Percentiles rank a stretch among this genome's conserved stretches.
Evolutionary conservation across 2,888 invertebrate species (phyloP).

Genomic region (Cheiracanthium punctorium): DNA sequence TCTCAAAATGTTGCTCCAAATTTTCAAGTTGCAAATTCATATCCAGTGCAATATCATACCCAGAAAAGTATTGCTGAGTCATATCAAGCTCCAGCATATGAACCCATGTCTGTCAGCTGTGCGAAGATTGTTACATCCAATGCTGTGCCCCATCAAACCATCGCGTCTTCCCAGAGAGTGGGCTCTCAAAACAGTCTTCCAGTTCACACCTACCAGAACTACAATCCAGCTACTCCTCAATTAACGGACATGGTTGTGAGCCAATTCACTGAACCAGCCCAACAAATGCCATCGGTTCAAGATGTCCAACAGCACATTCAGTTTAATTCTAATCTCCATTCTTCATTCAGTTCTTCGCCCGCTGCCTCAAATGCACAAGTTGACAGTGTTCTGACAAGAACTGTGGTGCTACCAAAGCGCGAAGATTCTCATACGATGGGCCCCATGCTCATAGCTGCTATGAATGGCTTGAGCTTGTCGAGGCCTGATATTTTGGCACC

Average conservation of each 20-base stretch:
- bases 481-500: constrained; percentile 74
- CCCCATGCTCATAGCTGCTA: constrained; percentile 76
- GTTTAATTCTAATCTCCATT: background rate
- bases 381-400: background rate
- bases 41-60: background rate
- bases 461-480: constrained; percentile 76
- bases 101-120: constrained; percentile 31
- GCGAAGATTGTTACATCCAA: constrained; percentile 55
- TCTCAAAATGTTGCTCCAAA: constrained; percentile 1
- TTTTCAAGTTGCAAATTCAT: constrained; percentile 3
- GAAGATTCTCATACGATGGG: constrained; percentile 72
- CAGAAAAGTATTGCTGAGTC: constrained; percentile 9
- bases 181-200: constrained; percentile 36
- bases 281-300: background rate
- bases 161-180: constrained; percentile 51
- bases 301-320: background rate
- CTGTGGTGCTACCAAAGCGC: background rate
- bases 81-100: constrained; percentile 9
- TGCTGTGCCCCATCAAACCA: constrained; percentile 43
- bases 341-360: background rate
- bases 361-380: background rate
- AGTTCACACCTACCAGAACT: constrained; percentile 43
- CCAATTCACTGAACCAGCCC: background rate
- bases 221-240: background rate
- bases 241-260: background rate